phyloP scores from a whole-genome alignment of 1,140 invertebrate species.

The Neocloeon triangulifer region DNA sequence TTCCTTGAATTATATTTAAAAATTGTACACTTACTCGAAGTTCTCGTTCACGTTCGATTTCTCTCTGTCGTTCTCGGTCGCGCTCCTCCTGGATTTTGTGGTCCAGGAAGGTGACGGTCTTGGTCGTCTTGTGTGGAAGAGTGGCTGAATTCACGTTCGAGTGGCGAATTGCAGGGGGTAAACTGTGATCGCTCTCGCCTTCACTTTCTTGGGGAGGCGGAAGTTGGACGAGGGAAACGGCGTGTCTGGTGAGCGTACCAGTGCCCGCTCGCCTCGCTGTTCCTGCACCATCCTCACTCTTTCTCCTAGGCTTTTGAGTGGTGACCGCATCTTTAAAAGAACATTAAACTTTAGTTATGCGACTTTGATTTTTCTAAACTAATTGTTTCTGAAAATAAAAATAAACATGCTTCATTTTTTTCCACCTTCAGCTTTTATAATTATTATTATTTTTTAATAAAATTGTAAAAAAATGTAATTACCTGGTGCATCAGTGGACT shows the following conservation, averaged over 20 bases:
- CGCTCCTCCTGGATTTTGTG: too few species aligned
- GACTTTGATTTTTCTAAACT: slow-evolving; percentile 14
- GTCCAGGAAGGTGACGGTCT: too few species aligned
- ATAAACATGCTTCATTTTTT: slow-evolving; percentile 14
- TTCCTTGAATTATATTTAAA: too few species aligned
- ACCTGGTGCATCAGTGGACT: too few species aligned
- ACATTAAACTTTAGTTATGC: slow-evolving; percentile 9
- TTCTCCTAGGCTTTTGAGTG: background rate
- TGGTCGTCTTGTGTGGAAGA: too few species aligned
- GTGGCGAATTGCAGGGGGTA: background rate
- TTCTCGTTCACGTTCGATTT: too few species aligned
- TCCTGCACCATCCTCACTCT: slow-evolving; percentile 1
- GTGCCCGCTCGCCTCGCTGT: slow-evolving; percentile 1
- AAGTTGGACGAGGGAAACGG: slow-evolving; percentile 51
- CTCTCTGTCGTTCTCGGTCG: too few species aligned
- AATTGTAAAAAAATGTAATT: too few species aligned
- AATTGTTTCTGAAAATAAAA: too few species aligned
- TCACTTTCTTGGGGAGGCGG: slow-evolving; percentile 61
- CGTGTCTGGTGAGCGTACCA: slow-evolving; percentile 29
- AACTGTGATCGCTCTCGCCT: slow-evolving; percentile 22
- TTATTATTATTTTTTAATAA: too few species aligned
- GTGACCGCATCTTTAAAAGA: slow-evolving; percentile 17
- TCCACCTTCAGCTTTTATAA: slow-evolving; percentile 13
- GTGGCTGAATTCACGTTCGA: too few species aligned
- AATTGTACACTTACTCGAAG: too few species aligned